Evolutionary conservation across 2,888 invertebrate genomes (phyloP), one percentile per base, ranked within the genome.

Genomic region (Nomada hirtipes): DNA sequence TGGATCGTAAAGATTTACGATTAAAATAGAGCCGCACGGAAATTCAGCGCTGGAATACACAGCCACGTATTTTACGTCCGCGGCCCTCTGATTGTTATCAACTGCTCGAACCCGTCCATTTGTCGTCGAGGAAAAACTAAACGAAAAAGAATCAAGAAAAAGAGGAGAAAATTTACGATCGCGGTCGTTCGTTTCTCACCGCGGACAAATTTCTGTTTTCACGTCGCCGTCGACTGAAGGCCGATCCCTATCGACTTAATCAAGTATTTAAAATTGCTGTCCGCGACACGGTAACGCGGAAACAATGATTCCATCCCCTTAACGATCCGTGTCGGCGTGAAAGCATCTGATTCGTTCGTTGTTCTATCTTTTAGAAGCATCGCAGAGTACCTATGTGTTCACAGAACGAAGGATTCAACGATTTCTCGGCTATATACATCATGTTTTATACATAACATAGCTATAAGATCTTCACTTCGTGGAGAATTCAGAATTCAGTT

Each of bases 1-100:
- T 68, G 55, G 61, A 57, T 68, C 76, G 55, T 76, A 63, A 57
- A 76, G 50, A 78, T 78, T 76, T 68, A 76, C 78, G 78, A 53
- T 68, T 78, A 76, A 78, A 76, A 68, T 68, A 67, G 68, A 63
- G 36, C 55, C 26, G 26, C 10, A 2, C 20, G 15, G 74, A 2
- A 29, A 20, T 52, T 3, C 42, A 11, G 11, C 18, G 15, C 11
- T 26, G 18, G n/a, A 20, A 20, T 15, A 13, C 29, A 29, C 44
- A 77, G 52, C 9, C 23, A 20, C 20, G 13, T 70, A 52, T 64
- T 77, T 59, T 50, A 57, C 69, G 20, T 52, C 50, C 44, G 11
- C 57, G 9, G 47, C 36, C 55, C 26, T 15, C 52, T 13, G 78
- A 79, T 79, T 44, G 52, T 59, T 77, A 79, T 79, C 78, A 50